phyloP scores from a whole-genome alignment of 2,888 invertebrate genomes.

The Beris morrisii region DNA sequence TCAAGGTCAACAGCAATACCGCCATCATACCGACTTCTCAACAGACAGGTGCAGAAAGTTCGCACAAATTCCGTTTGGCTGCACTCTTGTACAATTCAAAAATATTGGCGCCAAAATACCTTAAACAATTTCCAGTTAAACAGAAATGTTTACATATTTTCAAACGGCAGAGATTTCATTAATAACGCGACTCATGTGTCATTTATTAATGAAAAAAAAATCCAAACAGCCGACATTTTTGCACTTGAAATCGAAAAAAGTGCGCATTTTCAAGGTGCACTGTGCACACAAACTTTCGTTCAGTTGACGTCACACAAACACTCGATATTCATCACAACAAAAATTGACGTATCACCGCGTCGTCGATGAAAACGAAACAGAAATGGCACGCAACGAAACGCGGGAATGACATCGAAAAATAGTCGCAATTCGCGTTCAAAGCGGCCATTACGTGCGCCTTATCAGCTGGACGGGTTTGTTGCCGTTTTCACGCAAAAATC shows the following conservation, averaged over 20 bases:
- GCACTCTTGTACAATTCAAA: slow-evolving; percentile 1
- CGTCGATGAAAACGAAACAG: neutral
- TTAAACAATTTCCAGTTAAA: neutral
- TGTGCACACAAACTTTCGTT: neutral
- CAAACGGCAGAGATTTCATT: too few species aligned
- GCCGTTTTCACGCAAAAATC: slow-evolving; percentile 15
- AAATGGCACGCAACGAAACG: neutral
- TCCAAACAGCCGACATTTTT: too few species aligned
- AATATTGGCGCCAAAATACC: slow-evolving; percentile 21
- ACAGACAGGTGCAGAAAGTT: slow-evolving; percentile 19
- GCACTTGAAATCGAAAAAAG: neutral
- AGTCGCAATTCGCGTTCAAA: slow-evolving; percentile 32
- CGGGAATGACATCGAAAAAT: neutral
- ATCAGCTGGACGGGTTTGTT: slow-evolving; percentile 18
- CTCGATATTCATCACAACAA: neutral
- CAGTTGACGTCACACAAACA: slow-evolving; percentile 15
- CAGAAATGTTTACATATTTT: neutral
- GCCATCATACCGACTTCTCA: neutral
- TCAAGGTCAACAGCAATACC: slow-evolving; percentile 22
- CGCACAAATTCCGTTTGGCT: slow-evolving; percentile 10
- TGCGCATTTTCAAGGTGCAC: slow-evolving; percentile 1
- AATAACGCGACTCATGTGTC: too few species aligned
- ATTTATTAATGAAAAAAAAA: too few species aligned
- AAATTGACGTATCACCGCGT: neutral
- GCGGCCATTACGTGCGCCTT: slow-evolving; percentile 31